These are phyloP conservation scores for Papilio aristodemus DNA, from an alignment of 1,140 invertebrate species.

Conservation along the genomic window DNA sequence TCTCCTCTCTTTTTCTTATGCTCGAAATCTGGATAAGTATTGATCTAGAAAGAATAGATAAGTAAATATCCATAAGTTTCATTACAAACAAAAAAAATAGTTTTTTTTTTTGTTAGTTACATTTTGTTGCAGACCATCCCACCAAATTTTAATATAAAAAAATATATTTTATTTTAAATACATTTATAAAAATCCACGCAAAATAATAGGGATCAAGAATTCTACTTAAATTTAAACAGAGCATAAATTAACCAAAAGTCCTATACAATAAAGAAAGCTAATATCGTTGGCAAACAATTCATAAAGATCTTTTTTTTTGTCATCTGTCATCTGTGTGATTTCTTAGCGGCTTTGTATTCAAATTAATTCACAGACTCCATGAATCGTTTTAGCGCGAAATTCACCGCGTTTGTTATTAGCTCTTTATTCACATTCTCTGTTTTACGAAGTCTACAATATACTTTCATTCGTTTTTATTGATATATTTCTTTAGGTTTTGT, in stretches of 20 bases:
- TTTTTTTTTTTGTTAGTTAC: too few species aligned
- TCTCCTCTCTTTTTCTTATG: too few species aligned
- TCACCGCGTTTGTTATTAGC: slow-evolving; percentile 1
- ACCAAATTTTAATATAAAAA: too few species aligned
- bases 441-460: neutral
- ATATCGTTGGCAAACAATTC: neutral
- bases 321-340: slow-evolving; percentile 10
- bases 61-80: too few species aligned
- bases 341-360: slow-evolving; percentile 16
- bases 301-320: slow-evolving; percentile 1
- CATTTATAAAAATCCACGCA: too few species aligned
- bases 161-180: too few species aligned
- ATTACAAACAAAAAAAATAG: too few species aligned
- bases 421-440: neutral
- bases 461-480: slow-evolving; percentile 3
- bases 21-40: too few species aligned
- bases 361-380: slow-evolving; percentile 12
- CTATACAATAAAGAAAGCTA: neutral
- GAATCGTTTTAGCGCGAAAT: slow-evolving; percentile 18
- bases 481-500: neutral
- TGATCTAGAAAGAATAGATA: too few species aligned
- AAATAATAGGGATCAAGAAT: too few species aligned
- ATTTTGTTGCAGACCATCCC: too few species aligned
- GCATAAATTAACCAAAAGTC: neutral
- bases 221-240: neutral